Conservation (phyloP, 1,140 invertebrate genomes). For the Apocrypta bakeri region DNA sequence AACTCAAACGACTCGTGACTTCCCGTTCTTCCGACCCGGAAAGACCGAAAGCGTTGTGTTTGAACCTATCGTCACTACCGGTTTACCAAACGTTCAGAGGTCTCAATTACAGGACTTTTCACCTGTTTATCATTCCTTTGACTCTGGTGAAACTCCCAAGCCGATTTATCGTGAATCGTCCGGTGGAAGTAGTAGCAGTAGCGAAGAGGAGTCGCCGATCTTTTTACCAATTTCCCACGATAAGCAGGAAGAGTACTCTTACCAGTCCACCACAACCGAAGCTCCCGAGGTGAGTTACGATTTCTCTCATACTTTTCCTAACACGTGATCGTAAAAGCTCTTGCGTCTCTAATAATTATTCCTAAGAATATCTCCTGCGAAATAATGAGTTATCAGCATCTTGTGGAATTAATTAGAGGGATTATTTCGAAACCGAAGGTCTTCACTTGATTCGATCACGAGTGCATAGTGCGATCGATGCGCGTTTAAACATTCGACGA, state of each 20-base stretch:
- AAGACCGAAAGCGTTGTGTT: slow-evolving; percentile 59
- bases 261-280: slow-evolving; percentile 50
- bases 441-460: not conserved
- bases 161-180: slow-evolving; percentile 25
- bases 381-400: not conserved
- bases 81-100: slow-evolving; percentile 54
- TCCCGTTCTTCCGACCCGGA: slow-evolving; percentile 59
- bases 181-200: not conserved
- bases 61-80: slow-evolving; percentile 54
- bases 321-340: not conserved
- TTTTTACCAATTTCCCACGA: slow-evolving; percentile 59
- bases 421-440: not conserved
- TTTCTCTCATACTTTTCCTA: not conserved
- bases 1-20: slow-evolving; percentile 53
- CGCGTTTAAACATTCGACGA: not conserved
- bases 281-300: slow-evolving; percentile 56
- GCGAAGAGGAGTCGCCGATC: slow-evolving; percentile 51
- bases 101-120: slow-evolving; percentile 56
- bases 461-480: not conserved
- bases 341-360: not conserved
- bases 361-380: not conserved
- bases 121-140: slow-evolving; percentile 50
- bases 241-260: slow-evolving; percentile 59
- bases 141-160: slow-evolving; percentile 37
- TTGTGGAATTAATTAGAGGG: not conserved